Base-by-base conservation (phyloP, 2,113 vertebrate genomes). In the Columba janthina region DNA sequence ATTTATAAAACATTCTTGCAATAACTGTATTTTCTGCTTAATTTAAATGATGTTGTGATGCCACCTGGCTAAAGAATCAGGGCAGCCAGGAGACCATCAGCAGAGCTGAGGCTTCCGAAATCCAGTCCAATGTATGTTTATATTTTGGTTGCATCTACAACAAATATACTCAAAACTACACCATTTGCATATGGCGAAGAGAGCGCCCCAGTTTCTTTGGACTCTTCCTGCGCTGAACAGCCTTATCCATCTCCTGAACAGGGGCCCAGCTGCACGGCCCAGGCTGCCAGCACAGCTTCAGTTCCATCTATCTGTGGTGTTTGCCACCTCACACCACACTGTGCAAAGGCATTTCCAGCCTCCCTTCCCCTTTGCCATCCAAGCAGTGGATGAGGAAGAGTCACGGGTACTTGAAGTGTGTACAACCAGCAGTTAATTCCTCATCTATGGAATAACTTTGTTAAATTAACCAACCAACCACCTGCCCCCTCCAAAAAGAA, bases 291-390 rank as follows among this genome's bases (percentile, higher is more conserved):
- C 58, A 51, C 28, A 54, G 7, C 44, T 48, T 25, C 62, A 65
- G 58, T 11, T 57, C 0, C 0, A 5, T 48, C 53, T 29, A 0
- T 18, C 4, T 8, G 21, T 17, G n/a, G 15, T 1, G 2, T 17
- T n/a, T 22, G 54, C 38, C 15, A 54, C 51, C 54, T 44, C 50
- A 9, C 5, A 11, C 15, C 36, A 21, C 40, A 4, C 11, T 54
- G 32, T 1, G 11, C 8, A 73, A 62, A 42, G 29, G 25, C 38
- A 28, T 21, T 66, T 58, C 61, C 79, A 60, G 5, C n/a, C 53
- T 60, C 58, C 62, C n/a, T 40, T 18, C 34, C 34, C 46, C 44
- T 32, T 12, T 7, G 38, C 44, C 72, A 42, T n/a, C 40, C 71
- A 46, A 50, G 58, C 21, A 69, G 14, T 13, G 28, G 28, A 50